These are phyloP conservation scores for Odontomyia ornata DNA, from an alignment of 2,888 invertebrate genomes.

Conservation along the genomic window DNA sequence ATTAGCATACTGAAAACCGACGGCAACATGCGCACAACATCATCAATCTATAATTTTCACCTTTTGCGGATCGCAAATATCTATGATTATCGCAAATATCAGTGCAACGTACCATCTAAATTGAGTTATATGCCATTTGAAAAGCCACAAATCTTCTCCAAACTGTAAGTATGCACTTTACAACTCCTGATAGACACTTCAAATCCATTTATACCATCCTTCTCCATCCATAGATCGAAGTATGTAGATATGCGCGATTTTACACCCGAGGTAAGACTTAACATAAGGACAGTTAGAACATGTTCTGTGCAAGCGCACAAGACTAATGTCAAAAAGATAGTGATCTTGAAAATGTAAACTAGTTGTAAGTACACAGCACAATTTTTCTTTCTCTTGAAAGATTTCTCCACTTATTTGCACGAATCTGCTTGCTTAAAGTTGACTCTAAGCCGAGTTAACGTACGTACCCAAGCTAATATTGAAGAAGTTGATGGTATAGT, in stretches of 20 bases:
- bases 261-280: too few species aligned
- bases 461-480: too few species aligned
- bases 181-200: background rate
- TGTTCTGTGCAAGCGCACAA: constrained; percentile 23
- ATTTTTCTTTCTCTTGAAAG: too few species aligned
- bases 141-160: constrained; percentile 22
- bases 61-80: background rate
- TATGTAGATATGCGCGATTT: too few species aligned
- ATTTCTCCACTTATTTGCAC: background rate
- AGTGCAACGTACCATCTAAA: background rate
- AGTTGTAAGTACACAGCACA: constrained; percentile 24
- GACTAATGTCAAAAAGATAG: constrained; percentile 36
- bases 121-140: constrained; percentile 21
- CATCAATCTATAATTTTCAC: too few species aligned
- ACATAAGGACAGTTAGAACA: background rate
- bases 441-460: too few species aligned
- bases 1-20: too few species aligned
- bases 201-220: background rate
- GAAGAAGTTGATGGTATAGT: too few species aligned
- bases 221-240: background rate
- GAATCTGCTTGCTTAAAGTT: too few species aligned
- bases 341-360: constrained; percentile 36
- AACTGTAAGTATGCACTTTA: background rate
- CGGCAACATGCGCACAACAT: too few species aligned
- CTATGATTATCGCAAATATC: constrained; percentile 23